Evolutionary conservation across 2,888 invertebrate genomes (phyloP), one percentile per base, ranked within the genome.

Genomic region (Steinernema scapterisci): DNA sequence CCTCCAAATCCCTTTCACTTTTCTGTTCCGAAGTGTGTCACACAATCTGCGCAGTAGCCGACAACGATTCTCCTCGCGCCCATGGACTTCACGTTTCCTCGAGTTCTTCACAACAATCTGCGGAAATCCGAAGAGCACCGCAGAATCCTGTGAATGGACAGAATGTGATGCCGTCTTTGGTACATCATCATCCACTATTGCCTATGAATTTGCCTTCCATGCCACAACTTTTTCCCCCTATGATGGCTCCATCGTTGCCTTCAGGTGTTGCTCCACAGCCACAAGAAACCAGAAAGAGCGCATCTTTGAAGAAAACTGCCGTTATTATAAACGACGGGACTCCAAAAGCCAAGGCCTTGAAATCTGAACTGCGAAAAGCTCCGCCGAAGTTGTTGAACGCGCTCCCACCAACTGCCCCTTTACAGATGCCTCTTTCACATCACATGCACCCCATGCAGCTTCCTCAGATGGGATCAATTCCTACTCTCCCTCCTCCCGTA

Each of bases 101-200:
- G 16, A 63, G 63, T 31, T 63, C 63, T 63, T 63, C 63, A n/a
- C 63, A 63, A 63, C 63, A 63, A 31, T 63, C 63, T 13, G 63
- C 63, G 16, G 63, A 63, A 27, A 31, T 63, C 16, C 63, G 63
- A 16, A 63, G 38, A 63, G 63, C 63, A 2, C 63, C 63, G 3
- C 63, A 63, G 63, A 31, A 1, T 16, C 27, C 63, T 13, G 5
- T 13, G 5, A 2, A 27, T 63, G 31, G 11, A 2, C 27, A 23
- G 7, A 54, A 23, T 52, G 21, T 23, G 23, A 52, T 52, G 52
- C 21, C 7, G 11, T 23, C 9, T 9, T 9, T 9, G 5, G 38
- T 6, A 38, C 3, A 6, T 38, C 38, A 3, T 9, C 38, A 38
- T 38, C 38, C 3, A 3, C 38, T 9, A 6, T 6, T 38, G 38